phyloP scores from a whole-genome alignment of 2,113 vertebrate genomes.

The Anhinga rufa region DNA sequence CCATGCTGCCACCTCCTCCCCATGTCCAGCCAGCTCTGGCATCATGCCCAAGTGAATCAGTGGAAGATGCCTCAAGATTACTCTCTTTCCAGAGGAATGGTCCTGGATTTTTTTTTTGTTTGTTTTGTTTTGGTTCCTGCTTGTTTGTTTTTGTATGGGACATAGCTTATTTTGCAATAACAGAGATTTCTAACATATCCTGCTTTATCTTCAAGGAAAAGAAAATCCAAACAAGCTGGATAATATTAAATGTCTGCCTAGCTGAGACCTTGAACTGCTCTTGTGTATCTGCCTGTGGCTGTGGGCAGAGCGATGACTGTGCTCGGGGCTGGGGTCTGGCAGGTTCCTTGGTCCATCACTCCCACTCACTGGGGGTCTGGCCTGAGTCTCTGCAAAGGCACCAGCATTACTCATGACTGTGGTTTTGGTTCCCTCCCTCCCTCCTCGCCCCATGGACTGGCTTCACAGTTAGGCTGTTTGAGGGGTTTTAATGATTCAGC shows the following conservation, averaged over 20 bases:
- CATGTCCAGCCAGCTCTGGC: not conserved
- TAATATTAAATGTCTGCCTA: not conserved
- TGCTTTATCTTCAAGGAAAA: not conserved
- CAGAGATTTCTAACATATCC: not conserved
- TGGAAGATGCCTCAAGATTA: not conserved
- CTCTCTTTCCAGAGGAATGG: not conserved
- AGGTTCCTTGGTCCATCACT: too few relatives aligned
- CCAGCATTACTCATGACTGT: not conserved
- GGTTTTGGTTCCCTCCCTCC: too few relatives aligned
- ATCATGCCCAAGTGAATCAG: not conserved
- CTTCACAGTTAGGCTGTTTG: not conserved
- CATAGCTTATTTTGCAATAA: not conserved
- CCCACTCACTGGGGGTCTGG: rapidly evolving
- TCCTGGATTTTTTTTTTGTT: not conserved
- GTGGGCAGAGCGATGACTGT: rapidly evolving
- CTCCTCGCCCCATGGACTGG: not conserved
- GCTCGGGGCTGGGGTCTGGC: rapidly evolving
- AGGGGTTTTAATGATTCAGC: not conserved
- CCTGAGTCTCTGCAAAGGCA: not conserved
- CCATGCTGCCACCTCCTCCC: not conserved
- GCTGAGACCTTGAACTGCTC: not conserved
- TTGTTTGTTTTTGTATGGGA: not conserved
- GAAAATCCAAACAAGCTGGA: not conserved
- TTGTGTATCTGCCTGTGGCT: rapidly evolving
- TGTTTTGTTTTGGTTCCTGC: not conserved